Conservation (phyloP, 2,113 vertebrate genomes). For the Xyliphius kryptos region DNA sequence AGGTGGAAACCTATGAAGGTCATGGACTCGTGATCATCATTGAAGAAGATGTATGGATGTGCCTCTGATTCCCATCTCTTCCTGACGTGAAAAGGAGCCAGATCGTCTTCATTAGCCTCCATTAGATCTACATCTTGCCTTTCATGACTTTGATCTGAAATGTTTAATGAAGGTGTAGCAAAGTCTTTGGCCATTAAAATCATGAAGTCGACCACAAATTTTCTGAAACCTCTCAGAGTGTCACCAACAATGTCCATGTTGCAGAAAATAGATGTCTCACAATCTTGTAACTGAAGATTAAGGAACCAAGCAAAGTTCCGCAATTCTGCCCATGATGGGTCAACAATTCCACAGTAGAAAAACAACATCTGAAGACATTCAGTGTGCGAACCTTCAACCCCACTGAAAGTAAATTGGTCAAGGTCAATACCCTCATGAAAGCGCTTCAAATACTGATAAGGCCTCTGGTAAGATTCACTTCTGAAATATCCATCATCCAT, state of each 20-base stretch:
- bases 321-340: conserved; percentile 91
- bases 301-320: conserved; percentile 85
- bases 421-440: conserved; percentile 63
- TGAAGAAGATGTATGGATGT: conserved; percentile 94
- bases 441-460: conserved; percentile 83
- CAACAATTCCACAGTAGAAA: conserved; percentile 74
- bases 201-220: conserved; percentile 92
- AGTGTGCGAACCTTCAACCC: conserved; percentile 68
- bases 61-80: conserved; percentile 90
- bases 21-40: conserved; percentile 81
- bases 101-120: conserved; percentile 69
- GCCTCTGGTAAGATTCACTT: conserved; percentile 82
- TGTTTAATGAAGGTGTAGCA: conserved; percentile 82
- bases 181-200: conserved; percentile 95
- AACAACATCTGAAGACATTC: conserved; percentile 84
- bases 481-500: conserved; percentile 78
- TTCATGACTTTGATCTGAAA: conserved; percentile 84
- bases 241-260: conserved; percentile 66
- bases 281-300: conserved; percentile 81
- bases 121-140: conserved; percentile 48
- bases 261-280: conserved; percentile 85
- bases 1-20: conserved; percentile 93
- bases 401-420: conserved; percentile 67
- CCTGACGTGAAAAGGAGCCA: conserved; percentile 82
- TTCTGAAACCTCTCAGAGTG: conserved; percentile 80